Percentiles rank a stretch among this genome's conserved stretches.
Conservation (phyloP, 2,797 vertebrate genomes). For the Poecile montanus region DNA sequence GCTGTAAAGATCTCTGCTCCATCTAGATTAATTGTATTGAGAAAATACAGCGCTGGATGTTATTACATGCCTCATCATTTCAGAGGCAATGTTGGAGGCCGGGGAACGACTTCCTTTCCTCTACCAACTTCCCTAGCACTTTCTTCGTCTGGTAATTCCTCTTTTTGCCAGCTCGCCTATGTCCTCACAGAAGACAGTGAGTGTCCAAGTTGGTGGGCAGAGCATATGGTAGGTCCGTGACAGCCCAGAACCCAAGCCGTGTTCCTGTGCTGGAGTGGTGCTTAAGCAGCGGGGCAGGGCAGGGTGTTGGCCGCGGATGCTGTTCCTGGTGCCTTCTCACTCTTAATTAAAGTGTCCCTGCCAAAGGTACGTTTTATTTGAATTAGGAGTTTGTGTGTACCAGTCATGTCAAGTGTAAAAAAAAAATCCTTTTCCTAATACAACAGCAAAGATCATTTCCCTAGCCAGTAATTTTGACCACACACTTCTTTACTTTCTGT, state of each 20-base stretch:
- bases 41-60: fast-evolving
- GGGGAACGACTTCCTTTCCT: background rate
- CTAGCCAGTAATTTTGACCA: background rate
- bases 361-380: background rate
- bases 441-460: background rate
- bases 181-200: fast-evolving
- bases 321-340: background rate
- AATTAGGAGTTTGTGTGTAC: background rate
- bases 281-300: background rate
- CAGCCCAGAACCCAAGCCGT: background rate
- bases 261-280: background rate
- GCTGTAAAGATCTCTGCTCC: background rate
- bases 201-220: background rate
- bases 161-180: fast-evolving
- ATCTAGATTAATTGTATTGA: fast-evolving
- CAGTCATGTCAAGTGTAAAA: background rate
- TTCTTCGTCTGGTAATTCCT: too few species aligned
- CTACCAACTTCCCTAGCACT: too few species aligned
- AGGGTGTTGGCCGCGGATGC: background rate
- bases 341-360: background rate
- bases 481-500: background rate
- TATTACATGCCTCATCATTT: fast-evolving
- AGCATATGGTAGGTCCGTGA: background rate
- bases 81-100: fast-evolving
- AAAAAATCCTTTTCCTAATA: background rate